A percentile compares a stretch with the other conserved stretches of the same genome.
Conservation (phyloP, 2,888 invertebrate genomes). For the Andrena dorsata region DNA sequence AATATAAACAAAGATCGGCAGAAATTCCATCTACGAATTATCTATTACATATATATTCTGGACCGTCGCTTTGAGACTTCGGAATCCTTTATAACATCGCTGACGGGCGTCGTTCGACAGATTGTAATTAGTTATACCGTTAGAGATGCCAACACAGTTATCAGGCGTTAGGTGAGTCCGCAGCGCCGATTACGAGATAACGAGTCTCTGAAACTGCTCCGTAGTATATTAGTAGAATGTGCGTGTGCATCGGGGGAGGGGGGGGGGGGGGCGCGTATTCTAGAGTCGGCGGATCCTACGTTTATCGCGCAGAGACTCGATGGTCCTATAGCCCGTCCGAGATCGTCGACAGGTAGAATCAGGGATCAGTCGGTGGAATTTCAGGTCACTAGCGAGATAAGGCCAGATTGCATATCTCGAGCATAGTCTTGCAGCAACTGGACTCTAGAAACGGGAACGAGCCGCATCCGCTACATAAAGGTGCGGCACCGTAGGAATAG, state of each 20-base stretch:
- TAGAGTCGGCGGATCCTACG: conserved; percentile 26
- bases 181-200: conserved; percentile 61
- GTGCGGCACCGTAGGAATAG: conserved; percentile 68
- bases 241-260: conserved; percentile 12
- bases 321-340: conserved; percentile 51
- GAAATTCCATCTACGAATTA: background rate
- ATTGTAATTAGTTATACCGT: conserved; percentile 70
- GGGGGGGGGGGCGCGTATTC: conserved; percentile 26
- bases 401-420: conserved; percentile 70
- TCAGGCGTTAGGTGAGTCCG: conserved; percentile 61
- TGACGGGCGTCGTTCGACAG: conserved; percentile 22
- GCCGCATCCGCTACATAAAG: conserved; percentile 78
- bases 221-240: conserved; percentile 14
- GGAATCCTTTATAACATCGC: conserved; percentile 28
- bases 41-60: background rate
- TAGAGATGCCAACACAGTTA: conserved; percentile 61
- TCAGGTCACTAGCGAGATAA: conserved; percentile 62
- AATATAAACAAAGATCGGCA: background rate
- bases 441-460: conserved; percentile 80
- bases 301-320: conserved; percentile 55
- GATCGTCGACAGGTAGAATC: conserved; percentile 58
- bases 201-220: conserved; percentile 24
- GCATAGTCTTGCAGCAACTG: conserved; percentile 71
- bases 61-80: background rate
- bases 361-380: conserved; percentile 60